Evolutionary conservation across 1,140 invertebrate species (phyloP), one percentile per base, ranked within the genome.

Genomic region (Uloborus diversus): DNA sequence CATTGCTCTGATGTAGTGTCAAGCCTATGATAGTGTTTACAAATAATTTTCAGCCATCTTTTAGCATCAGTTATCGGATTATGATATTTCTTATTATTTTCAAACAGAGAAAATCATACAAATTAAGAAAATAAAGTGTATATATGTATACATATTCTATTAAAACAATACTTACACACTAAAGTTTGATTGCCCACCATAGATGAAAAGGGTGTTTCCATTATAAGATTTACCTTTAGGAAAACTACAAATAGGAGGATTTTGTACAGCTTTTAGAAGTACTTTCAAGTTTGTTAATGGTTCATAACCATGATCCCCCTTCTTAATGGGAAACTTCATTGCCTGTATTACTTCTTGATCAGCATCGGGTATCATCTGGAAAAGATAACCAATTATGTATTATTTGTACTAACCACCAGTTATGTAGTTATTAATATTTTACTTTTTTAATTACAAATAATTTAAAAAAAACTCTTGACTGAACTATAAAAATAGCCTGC

Each of bases 361-460:
- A 33, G 51, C 71, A 53, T 75, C 71, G 17, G 71, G 71, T 27
- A 75, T 75, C 71, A 75, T 75, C 71, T 75, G 27, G 28, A n/a
- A n/a, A n/a, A n/a, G n/a, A n/a, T n/a, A n/a, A n/a, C n/a, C n/a
- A n/a, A n/a, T n/a, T n/a, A n/a, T n/a, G n/a, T n/a, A n/a, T n/a
- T n/a, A n/a, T n/a, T n/a, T n/a, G n/a, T n/a, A n/a, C n/a, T n/a
- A n/a, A n/a, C n/a, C n/a, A n/a, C n/a, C n/a, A n/a, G n/a, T n/a
- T n/a, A n/a, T n/a, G n/a, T n/a, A n/a, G n/a, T n/a, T n/a, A n/a
- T n/a, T n/a, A n/a, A n/a, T n/a, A n/a, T n/a, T n/a, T n/a, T n/a
- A n/a, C n/a, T n/a, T n/a, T n/a, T 57, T n/a, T n/a, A n/a, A n/a
- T n/a, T n/a, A n/a, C n/a, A n/a, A n/a, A n/a, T n/a, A n/a, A n/a